Percentiles rank a stretch among this genome's conserved stretches.
Conservation (phyloP, 2,797 vertebrate species). For the Columba guinea region DNA sequence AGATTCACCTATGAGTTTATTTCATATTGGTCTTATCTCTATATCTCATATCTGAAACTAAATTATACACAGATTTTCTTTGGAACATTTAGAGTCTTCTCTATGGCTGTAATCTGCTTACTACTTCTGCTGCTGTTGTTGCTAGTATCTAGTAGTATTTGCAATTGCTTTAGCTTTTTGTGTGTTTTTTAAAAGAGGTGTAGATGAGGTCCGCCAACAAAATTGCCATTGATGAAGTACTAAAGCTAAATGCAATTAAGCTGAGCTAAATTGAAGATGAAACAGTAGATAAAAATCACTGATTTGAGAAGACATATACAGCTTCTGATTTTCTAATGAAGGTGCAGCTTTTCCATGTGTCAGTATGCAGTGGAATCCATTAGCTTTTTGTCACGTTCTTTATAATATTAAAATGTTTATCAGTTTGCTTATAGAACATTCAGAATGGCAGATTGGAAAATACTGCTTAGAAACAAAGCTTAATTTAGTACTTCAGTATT, state of each 20-base stretch:
- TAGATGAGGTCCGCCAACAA: slow-evolving; percentile 17
- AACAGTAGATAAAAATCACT: slow-evolving; percentile 42
- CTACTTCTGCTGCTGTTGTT: background rate
- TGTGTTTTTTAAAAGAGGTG: background rate
- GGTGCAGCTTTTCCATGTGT: background rate
- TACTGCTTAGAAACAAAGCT: slow-evolving; percentile 17
- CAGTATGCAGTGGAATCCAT: background rate
- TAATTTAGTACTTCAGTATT: background rate
- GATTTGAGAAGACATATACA: slow-evolving; percentile 18
- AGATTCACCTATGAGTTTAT: background rate
- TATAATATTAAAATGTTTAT: background rate
- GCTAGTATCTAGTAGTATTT: slow-evolving; percentile 1
- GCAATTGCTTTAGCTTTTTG: slow-evolving; percentile 14
- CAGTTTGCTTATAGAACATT: background rate
- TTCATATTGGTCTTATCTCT: slow-evolving; percentile 5
- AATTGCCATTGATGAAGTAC: slow-evolving; percentile 16
- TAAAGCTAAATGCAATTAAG: slow-evolving; percentile 38
- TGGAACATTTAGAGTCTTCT: slow-evolving; percentile 1
- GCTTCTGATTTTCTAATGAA: slow-evolving; percentile 32
- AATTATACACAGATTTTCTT: slow-evolving; percentile 46
- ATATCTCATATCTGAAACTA: slow-evolving; percentile 7
- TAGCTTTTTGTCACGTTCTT: background rate
- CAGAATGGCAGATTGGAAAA: slow-evolving; percentile 25
- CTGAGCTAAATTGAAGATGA: slow-evolving; percentile 35
- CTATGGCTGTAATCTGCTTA: slow-evolving; percentile 7